A percentile compares a stretch with the other conserved stretches of the same genome.
phyloP scores from a whole-genome alignment of 1,140 invertebrate genomes.

The Trachymyrmex cornetzi region DNA sequence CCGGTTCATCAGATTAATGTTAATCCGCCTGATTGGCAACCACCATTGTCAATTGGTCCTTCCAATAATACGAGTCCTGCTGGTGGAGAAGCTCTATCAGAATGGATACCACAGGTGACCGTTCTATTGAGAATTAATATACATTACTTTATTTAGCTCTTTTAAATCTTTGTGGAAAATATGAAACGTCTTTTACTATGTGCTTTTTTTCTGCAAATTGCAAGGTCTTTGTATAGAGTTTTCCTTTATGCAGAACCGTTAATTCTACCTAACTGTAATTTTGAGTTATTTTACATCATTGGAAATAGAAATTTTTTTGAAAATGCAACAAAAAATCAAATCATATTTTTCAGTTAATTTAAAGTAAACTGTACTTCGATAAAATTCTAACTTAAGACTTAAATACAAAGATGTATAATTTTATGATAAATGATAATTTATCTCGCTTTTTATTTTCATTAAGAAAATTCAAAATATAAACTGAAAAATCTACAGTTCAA shows the following conservation, averaged over 20 bases:
- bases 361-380: background rate
- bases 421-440: background rate
- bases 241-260: background rate
- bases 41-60: constrained; percentile 78
- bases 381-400: background rate
- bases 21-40: constrained; percentile 83
- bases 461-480: background rate
- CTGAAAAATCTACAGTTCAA: background rate
- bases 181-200: background rate
- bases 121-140: constrained; percentile 1
- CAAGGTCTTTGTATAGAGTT: background rate
- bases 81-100: constrained; percentile 77
- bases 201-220: background rate
- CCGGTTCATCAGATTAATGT: constrained; percentile 84
- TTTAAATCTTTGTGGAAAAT: background rate
- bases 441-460: background rate
- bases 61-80: constrained; percentile 79
- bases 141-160: background rate
- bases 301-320: background rate
- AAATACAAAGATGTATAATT: background rate
- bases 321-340: background rate
- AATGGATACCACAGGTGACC: constrained; percentile 82
- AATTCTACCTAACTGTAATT: background rate
- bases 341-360: background rate
- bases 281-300: background rate